Percentiles rank a stretch among this genome's conserved stretches.
Evolutionary conservation across 2,113 vertebrate genomes (phyloP).

Genomic region (Oryzias javanicus): DNA sequence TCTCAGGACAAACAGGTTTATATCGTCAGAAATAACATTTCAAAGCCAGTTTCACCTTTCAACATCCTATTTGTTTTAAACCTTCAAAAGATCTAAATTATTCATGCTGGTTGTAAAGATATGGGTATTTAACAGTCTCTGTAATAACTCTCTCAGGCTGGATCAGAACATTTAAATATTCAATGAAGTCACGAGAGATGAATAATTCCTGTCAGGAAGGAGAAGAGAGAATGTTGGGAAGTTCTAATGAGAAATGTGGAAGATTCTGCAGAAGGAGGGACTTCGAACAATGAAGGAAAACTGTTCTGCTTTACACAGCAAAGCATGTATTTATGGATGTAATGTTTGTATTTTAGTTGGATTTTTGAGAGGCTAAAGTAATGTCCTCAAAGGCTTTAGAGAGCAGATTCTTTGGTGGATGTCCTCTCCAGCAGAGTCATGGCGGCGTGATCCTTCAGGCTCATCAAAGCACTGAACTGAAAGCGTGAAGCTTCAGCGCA

Average conservation of each 20-base stretch:
- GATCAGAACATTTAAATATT: constrained; percentile 49
- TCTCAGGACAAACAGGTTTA: constrained; percentile 31
- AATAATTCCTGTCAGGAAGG: constrained; percentile 32
- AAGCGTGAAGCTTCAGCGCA: too few species aligned
- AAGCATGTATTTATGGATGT: background rate
- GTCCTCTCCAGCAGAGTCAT: background rate
- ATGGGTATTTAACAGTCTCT: constrained; percentile 3
- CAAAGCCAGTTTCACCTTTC: constrained; percentile 32
- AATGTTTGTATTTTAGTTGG: background rate
- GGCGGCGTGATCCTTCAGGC: too few species aligned
- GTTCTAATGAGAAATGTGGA: constrained; percentile 1
- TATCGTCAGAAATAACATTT: constrained; percentile 45
- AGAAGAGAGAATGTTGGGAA: background rate
- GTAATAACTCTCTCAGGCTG: constrained; percentile 35
- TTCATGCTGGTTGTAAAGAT: constrained; percentile 41
- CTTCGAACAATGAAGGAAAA: constrained; percentile 4
- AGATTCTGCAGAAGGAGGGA: constrained; percentile 9
- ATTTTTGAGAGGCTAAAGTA: background rate
- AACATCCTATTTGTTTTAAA: constrained; percentile 51
- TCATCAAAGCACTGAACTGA: too few species aligned
- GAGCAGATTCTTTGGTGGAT: constrained; percentile 6
- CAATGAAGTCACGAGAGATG: constrained; percentile 26
- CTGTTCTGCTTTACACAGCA: background rate
- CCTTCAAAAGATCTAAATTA: constrained; percentile 57
- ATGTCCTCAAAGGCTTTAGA: background rate